Conservation (phyloP, 2,797 vertebrate genomes). For the Schizopygopsis malacanthus region DNA sequence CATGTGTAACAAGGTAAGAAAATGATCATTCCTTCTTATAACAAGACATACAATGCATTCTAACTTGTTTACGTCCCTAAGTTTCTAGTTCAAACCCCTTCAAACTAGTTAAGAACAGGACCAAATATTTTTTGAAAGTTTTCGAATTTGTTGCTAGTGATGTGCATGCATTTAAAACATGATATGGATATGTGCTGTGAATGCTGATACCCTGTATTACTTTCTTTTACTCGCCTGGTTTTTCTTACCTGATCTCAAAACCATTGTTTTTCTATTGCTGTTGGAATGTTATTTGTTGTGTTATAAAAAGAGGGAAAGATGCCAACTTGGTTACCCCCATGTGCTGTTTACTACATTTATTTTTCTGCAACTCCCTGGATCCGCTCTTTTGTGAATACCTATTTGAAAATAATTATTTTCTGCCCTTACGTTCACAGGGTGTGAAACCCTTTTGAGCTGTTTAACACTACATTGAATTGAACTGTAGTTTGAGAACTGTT, state of each 20-base stretch:
- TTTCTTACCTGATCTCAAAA: constrained; percentile 38
- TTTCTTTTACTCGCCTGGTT: constrained; percentile 35
- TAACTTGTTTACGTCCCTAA: constrained; percentile 84
- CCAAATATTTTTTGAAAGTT: constrained; percentile 90
- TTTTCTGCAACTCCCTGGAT: constrained; percentile 22
- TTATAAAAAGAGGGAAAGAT: constrained; percentile 46
- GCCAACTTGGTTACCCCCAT: constrained; percentile 36
- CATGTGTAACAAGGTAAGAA: constrained; percentile 25
- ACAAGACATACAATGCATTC: constrained; percentile 76
- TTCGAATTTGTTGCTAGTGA: constrained; percentile 83
- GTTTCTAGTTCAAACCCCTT: constrained; percentile 83
- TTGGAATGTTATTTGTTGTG: constrained; percentile 63
- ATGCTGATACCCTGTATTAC: constrained; percentile 53
- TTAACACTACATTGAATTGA: neutral
- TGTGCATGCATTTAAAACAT: constrained; percentile 60
- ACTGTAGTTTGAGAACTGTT: neutral
- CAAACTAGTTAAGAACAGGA: constrained; percentile 77
- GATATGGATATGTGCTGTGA: constrained; percentile 56
- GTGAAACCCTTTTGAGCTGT: constrained; percentile 14
- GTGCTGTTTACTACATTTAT: constrained; percentile 4
- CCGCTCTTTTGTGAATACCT: constrained; percentile 7
- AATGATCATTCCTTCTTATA: constrained; percentile 4
- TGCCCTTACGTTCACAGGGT: neutral
- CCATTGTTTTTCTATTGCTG: constrained; percentile 54
- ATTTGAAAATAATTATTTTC: constrained; percentile 8